Base-by-base conservation (phyloP, 2,113 vertebrate species). In the Orycteropus afer region DNA sequence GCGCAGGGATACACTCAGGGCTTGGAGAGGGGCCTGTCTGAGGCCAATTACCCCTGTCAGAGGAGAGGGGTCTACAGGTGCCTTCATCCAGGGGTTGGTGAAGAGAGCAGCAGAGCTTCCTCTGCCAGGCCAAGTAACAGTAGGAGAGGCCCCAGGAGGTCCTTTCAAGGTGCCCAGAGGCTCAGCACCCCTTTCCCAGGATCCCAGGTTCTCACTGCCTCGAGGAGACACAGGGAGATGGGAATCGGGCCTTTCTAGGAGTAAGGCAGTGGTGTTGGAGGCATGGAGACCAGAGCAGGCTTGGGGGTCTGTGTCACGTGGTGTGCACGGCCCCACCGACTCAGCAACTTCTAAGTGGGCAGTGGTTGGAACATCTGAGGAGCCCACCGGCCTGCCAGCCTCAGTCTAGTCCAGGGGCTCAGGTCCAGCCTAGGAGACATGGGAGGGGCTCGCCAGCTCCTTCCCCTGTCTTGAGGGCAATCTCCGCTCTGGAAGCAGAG, bases 21-120 rank as follows among this genome's bases (percentile, higher is more conserved):
- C n/a, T 32, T 15, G 17, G 65, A 49, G 22, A 32, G 73, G 74
- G 45, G 53, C 2, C 34, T 59, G 37, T 11, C 71, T 51, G 5
- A 18, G 42, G 14, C 13, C 49, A n/a, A 5, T 15, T 18, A 1
- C 42, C 23, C 4, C 0, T 3, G 7, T 18, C 6, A 25, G 63
- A n/a, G 81, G 49, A 25, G 42, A 51, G n/a, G 5, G 3, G 59
- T 11, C 53, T 47, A 17, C 23, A 59, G 40, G 9, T n/a, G 55
- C 22, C 37, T n/a, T 47, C 13, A 63, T 53, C 37, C 1, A 23
- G 34, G 10, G 34, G 14, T 61, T 82, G 22, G 37, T 80, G 20
- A n/a, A 69, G 27, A 86, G 84, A 57, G 57, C 12, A 59, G 69
- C 29, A 88, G 40, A 51, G 40, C 15, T 13, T 11, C 53, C 29